Base-by-base conservation (phyloP, 1,140 invertebrate genomes). In the Alviniconcha marisindica region DNA sequence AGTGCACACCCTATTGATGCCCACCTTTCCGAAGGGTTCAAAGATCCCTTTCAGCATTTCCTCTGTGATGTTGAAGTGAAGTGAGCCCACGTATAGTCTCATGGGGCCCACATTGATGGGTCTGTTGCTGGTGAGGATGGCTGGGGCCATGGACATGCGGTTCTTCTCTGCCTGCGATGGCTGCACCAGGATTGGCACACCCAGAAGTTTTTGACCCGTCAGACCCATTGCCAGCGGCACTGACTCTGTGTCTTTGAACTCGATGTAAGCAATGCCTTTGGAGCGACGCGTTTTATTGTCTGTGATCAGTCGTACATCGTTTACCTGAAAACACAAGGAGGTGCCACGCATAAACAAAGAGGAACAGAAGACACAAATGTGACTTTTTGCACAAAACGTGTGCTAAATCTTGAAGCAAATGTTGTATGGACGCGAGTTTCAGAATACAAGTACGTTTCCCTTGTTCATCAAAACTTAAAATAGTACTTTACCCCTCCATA, bases 1-100 rank as follows among this genome's bases (percentile, higher is more conserved):
- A n/a, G n/a, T 48, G 44, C 7, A 48, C 5, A 48, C 44, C 44
- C 44, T 48, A 48, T 48, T 5, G 44, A 48, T 10, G 44, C 89
- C 87, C 87, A 95, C 94, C 88, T 98, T 98, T 79, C 99, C 99
- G 94, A 99, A 99, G 1, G 99, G 99, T 94, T 99, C 99, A 94
- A 99, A 99, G 83, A 99, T 99, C 40, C 97, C 97, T 86, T 96
- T 94, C 33, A 99, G 94, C 99, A 99, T 99, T 82, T 99, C 98
- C 94, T 99, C 98, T 28, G 97, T 99, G 79, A 99, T 99, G 91
- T 99, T 99, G 90, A 99, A 99, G 94, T 99, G 99, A 40, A 99
- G 94, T 42, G 98, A 99, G 15, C 98, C 98, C 81, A 99, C 98
- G 93, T 99, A 99, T 0, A 99, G 93, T 91, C 98, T 95, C 96